Evolutionary conservation across 2,797 vertebrate genomes (phyloP).

Genomic region (Melanotaenia trifasciata): DNA sequence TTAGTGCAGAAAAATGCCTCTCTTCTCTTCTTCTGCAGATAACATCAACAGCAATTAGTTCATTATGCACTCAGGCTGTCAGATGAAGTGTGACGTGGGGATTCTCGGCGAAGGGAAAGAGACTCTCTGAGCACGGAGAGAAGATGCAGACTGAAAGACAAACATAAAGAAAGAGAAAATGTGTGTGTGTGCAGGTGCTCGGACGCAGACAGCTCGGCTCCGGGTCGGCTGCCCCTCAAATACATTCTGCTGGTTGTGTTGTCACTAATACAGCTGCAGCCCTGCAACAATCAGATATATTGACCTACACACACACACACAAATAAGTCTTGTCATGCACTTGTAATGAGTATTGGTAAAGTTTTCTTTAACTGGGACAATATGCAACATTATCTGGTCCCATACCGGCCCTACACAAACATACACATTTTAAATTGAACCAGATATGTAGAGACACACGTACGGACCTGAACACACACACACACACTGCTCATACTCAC

Average conservation of each 20-base stretch:
- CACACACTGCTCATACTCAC: constrained; percentile 6
- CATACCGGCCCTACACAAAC: constrained; percentile 47
- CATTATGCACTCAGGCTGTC: neutral
- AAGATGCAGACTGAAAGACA: constrained; percentile 37
- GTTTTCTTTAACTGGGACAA: constrained; percentile 38
- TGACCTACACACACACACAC: constrained; percentile 50
- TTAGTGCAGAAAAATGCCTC: neutral
- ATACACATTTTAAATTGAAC: constrained; percentile 24
- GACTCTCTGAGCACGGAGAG: constrained; percentile 1
- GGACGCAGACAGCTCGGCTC: constrained; percentile 66
- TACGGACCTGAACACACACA: constrained; percentile 8
- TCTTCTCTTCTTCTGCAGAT: neutral
- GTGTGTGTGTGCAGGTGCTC: constrained; percentile 2
- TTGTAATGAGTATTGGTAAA: constrained; percentile 53
- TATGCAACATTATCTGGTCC: constrained; percentile 71
- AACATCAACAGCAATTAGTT: neutral
- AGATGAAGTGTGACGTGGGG: neutral
- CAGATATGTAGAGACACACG: constrained; percentile 24
- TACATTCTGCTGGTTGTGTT: constrained; percentile 62
- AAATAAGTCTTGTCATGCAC: constrained; percentile 49
- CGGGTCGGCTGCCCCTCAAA: constrained; percentile 57
- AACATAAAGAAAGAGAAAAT: constrained; percentile 20
- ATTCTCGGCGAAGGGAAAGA: neutral
- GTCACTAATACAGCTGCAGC: constrained; percentile 49
- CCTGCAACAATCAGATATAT: constrained; percentile 77